Percentiles rank a stretch among this genome's conserved stretches.
phyloP scores from a whole-genome alignment of 2,888 invertebrate genomes.

The Lasioglossum calceatum region DNA sequence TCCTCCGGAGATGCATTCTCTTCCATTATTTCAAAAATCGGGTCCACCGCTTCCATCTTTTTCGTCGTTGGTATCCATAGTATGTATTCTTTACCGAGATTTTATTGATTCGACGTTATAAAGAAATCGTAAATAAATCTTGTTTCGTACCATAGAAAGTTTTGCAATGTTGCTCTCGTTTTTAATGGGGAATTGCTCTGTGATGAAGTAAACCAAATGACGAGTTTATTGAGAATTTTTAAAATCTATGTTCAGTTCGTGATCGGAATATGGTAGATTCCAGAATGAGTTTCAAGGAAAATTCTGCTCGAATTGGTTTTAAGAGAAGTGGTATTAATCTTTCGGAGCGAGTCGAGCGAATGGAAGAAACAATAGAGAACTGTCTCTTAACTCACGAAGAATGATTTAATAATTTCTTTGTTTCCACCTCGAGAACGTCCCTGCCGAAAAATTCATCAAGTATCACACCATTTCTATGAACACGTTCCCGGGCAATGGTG shows the following conservation, averaged over 20 bases:
- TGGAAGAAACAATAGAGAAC: not conserved
- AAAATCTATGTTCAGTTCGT: not conserved
- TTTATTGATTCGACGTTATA: not conserved
- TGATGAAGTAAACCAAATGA: not conserved
- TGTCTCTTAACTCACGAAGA: not conserved
- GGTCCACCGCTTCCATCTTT: not conserved
- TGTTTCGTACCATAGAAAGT: not conserved
- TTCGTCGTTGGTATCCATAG: not conserved
- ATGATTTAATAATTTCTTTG: not conserved
- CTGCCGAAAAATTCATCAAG: too few species aligned
- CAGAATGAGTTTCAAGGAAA: not conserved
- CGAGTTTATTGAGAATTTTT: not conserved
- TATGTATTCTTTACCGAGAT: not conserved
- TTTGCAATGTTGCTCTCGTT: not conserved
- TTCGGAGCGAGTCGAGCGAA: not conserved
- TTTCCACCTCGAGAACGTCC: too few species aligned
- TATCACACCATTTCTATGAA: too few species aligned
- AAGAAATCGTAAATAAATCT: not conserved
- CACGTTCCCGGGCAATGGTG: too few species aligned
- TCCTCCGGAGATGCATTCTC: not conserved
- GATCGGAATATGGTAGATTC: not conserved
- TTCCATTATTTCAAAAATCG: not conserved
- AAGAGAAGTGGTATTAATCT: not conserved
- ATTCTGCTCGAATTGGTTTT: not conserved
- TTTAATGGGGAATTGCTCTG: not conserved